Percentiles rank a stretch among this genome's conserved stretches.
These are phyloP conservation scores for Caenorhabditis panamensis DNA, from an alignment of 2,888 invertebrate genomes.

Conservation along the genomic window DNA sequence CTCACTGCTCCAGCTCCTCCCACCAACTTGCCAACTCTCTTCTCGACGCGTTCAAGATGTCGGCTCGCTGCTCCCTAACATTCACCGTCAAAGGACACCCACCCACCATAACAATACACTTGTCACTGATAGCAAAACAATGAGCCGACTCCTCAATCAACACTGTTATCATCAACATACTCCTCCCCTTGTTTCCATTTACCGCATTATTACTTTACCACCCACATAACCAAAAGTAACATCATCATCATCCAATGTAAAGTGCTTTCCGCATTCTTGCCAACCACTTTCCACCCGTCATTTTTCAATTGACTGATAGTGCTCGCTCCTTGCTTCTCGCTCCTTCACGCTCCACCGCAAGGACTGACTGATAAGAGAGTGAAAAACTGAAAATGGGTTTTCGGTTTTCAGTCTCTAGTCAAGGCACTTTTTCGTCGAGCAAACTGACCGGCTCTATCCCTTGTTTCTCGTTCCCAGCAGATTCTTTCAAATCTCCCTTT, in stretches of 20 bases:
- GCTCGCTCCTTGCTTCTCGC: no score
- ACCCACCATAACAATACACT: background rate
- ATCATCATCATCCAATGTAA: no score
- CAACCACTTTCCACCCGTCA: no score
- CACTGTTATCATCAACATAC: conserved; percentile 18
- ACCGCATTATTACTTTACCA: background rate
- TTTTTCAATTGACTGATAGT: conserved; percentile 12
- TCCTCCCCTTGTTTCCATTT: background rate
- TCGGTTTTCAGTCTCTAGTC: conserved; percentile 61
- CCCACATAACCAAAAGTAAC: conserved; percentile 16
- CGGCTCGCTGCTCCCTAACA: no score
- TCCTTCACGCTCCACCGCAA: conserved; percentile 30
- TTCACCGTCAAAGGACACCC: conserved; percentile 28
- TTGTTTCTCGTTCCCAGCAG: no score
- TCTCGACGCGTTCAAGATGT: no score
- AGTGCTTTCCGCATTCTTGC: conserved; percentile 21
- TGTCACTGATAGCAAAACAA: conserved; percentile 20
- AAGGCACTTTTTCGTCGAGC: background rate
- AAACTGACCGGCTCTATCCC: background rate
- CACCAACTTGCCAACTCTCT: no score
- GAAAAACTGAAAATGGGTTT: conserved; percentile 55
- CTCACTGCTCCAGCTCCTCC: no score
- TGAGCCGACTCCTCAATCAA: conserved; percentile 5
- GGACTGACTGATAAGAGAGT: conserved; percentile 28
- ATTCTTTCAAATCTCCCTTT: no score